Conservation (phyloP, 2,797 vertebrate genomes). For the Philypnodon macrostomus region DNA sequence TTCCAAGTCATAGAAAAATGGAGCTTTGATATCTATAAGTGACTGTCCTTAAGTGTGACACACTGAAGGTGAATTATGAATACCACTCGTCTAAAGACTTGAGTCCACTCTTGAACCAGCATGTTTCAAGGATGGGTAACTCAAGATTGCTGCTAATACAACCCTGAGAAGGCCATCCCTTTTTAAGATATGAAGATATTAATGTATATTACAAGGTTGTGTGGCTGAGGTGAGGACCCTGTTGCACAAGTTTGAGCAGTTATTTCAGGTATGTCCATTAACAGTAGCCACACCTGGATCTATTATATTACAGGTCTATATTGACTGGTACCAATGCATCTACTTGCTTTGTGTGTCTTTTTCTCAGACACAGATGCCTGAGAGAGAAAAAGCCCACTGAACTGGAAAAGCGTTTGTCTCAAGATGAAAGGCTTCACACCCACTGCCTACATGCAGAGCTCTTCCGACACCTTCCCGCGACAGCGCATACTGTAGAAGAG, state of each 20-base stretch:
- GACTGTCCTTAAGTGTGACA: conserved; percentile 58
- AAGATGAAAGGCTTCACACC: conserved; percentile 84
- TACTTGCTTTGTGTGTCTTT: conserved; percentile 28
- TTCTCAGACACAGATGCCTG: conserved; percentile 54
- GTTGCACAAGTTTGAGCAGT: conserved; percentile 66
- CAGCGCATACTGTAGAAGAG: conserved; percentile 72
- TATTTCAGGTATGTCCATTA: conserved; percentile 33
- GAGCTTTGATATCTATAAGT: conserved; percentile 48
- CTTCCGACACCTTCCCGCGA: conserved; percentile 80
- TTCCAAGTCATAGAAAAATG: conserved; percentile 47
- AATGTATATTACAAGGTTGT: conserved; percentile 51
- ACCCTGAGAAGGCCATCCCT: conserved; percentile 52
- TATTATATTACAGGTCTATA: conserved; percentile 33
- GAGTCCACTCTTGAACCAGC: conserved; percentile 63
- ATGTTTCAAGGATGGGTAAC: conserved; percentile 70
- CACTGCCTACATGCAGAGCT: conserved; percentile 79
- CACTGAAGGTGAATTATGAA: conserved; percentile 75
- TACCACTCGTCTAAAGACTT: conserved; percentile 70
- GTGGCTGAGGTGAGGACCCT: conserved; percentile 62
- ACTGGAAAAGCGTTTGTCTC: conserved; percentile 78
- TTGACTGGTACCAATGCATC: conserved; percentile 33
- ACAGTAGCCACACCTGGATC: conserved; percentile 40
- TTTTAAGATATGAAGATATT: conserved; percentile 36
- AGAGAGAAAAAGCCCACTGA: conserved; percentile 62
- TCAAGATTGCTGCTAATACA: conserved; percentile 66